Base-by-base conservation (phyloP, 2,888 invertebrate species). In the Leptinotarsa tumamoca region DNA sequence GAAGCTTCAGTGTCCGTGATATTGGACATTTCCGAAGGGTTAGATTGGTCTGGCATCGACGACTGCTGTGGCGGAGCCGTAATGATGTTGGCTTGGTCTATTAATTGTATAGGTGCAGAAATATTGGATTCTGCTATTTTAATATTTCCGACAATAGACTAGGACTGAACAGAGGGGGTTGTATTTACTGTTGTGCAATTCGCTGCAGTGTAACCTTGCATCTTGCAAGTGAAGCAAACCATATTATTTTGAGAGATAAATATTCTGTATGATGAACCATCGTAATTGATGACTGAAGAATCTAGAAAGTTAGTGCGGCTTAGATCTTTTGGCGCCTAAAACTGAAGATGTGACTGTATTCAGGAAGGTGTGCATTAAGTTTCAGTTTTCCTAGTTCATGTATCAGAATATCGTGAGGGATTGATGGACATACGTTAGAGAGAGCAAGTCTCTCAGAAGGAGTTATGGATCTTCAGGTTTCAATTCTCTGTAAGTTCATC, bases 401-500 rank as follows among this genome's bases (percentile, higher is more conserved):
- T 74, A 80, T 80, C 21, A 79, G 13, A 17, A 76, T 15, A 4
- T 74, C 21, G 61, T 83, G 81, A 10, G 80, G 82, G 21, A 83
- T 83, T 3, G 79, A 21, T 67, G 80, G 58, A n/a, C 56, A 67
- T n/a, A 67, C 50, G 18, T 72, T 72, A 18, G 56, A 67, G 18
- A 84, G 70, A n/a, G 84, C 72, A 23, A 83, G 68, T 63, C 81
- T 71, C 68, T 80, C 72, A 3, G 81, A 68, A 33, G 79, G 78
- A 14, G 80, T 80, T 10, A 84, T 78, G 13, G 82, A 73, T 54
- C 78, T 77, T 21, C 79, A 68, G 3, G 80, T 77, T 67, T 50
- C n/a, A 4, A 83, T 74, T 49, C 13, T 27, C 4, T 68, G 14
- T 17, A 33, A 61, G 43, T 72, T 67, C 10, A 43, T 72, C 3